Evolutionary conservation across 2,888 invertebrate species (phyloP).

Genomic region (Tenthredo livida): DNA sequence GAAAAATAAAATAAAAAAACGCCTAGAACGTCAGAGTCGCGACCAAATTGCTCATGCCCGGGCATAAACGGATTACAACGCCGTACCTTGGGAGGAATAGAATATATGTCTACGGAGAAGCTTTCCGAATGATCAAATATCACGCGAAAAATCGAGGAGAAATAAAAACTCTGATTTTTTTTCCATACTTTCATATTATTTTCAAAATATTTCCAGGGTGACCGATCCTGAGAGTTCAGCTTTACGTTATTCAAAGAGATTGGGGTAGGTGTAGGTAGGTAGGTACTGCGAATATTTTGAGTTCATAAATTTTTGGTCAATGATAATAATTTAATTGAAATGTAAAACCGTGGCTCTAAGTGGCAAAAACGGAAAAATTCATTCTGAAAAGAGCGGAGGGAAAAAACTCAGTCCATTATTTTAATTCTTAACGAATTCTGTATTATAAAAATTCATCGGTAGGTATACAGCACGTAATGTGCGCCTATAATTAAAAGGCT

Average conservation of each 20-base stretch:
- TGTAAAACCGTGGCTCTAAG: background rate
- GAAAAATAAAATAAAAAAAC: background rate
- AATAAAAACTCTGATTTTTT: background rate
- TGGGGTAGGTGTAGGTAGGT: too few relatives aligned
- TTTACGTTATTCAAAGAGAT: background rate
- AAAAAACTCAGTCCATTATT: background rate
- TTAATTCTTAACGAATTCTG: background rate
- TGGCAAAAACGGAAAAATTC: background rate
- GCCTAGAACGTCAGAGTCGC: constrained; percentile 13
- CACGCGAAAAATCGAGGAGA: background rate
- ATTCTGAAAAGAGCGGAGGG: too few relatives aligned
- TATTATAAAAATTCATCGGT: background rate
- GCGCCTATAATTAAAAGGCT: background rate
- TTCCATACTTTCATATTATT: background rate
- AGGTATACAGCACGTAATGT: background rate
- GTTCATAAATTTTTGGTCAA: background rate
- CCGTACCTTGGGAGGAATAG: background rate
- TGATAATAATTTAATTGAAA: background rate
- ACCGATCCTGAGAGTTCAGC: too few relatives aligned
- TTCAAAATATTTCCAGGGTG: background rate
- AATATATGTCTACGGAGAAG: background rate
- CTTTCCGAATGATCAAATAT: background rate
- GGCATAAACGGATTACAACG: constrained; percentile 11
- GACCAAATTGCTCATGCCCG: constrained; percentile 46
- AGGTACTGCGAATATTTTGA: background rate